These are phyloP conservation scores for Lagorchestes hirsutus DNA, from an alignment of 2,797 vertebrate genomes.

Conservation along the genomic window DNA sequence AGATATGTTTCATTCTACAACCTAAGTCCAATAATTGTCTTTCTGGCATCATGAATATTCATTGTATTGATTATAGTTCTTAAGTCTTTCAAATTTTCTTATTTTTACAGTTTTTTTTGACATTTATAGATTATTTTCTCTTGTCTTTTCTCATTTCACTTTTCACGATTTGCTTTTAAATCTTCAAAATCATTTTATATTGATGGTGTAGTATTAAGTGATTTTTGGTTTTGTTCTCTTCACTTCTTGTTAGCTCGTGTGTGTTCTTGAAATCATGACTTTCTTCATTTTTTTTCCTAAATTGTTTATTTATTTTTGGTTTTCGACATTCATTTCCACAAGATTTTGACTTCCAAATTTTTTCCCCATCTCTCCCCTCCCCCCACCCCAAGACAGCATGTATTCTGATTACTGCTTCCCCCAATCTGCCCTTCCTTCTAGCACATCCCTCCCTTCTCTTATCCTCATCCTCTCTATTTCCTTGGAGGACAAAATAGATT, in stretches of 20 bases:
- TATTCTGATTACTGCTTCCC: no score
- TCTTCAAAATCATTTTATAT: neutral
- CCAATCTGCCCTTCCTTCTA: no score
- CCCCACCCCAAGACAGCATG: no score
- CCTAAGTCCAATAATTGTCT: neutral
- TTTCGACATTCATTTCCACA: no score
- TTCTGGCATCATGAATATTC: neutral
- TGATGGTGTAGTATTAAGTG: neutral
- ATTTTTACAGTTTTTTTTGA: neutral
- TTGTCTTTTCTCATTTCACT: neutral
- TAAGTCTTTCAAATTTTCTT: neutral
- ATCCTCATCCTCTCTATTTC: no score
- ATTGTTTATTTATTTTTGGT: no score
- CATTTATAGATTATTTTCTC: neutral
- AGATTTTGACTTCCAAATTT: no score
- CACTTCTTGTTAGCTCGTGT: neutral
- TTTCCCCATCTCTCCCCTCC: no score
- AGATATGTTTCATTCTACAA: neutral
- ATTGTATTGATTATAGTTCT: neutral
- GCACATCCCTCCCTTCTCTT: no score
- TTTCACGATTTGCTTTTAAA: neutral
- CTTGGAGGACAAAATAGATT: no score
- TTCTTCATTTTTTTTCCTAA: neutral
- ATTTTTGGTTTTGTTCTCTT: neutral
- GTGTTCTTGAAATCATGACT: neutral